These are phyloP conservation scores for Pterocles orientalis DNA, from an alignment of 2,113 vertebrate genomes.

Conservation along the genomic window DNA sequence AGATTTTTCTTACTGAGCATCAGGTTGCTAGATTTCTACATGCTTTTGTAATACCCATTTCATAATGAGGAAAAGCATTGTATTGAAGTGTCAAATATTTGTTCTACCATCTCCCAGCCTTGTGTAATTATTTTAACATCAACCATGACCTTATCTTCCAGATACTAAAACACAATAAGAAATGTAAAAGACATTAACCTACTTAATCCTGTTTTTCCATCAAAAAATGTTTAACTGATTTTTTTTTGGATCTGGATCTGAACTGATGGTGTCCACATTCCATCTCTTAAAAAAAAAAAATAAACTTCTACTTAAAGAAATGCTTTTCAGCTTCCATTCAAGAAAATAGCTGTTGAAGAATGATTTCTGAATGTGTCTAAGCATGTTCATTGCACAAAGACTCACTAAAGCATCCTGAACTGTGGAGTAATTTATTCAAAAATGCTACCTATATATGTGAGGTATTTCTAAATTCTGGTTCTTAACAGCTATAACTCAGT, in stretches of 20 bases:
- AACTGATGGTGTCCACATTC: not conserved
- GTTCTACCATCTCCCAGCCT: not conserved
- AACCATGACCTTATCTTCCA: not conserved
- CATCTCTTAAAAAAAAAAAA: not conserved
- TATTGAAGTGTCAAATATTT: constrained; percentile 21
- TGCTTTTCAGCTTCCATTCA: not conserved
- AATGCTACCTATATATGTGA: not conserved
- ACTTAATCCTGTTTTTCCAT: not conserved
- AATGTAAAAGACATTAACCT: not conserved
- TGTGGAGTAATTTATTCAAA: not conserved
- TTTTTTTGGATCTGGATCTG: not conserved
- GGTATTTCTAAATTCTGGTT: not conserved
- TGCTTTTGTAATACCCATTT: not conserved
- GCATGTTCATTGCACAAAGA: not conserved
- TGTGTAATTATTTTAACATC: not conserved
- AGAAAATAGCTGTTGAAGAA: not conserved
- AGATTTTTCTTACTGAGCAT: not conserved
- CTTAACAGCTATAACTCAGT: not conserved
- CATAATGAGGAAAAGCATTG: not conserved
- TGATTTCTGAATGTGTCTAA: not conserved
- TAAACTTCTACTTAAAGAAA: not conserved
- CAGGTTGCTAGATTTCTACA: not conserved
- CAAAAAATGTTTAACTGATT: not conserved
- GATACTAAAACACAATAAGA: not conserved
- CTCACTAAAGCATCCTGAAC: not conserved